These are phyloP conservation scores for Epizoanthus scotinus DNA, from an alignment of 92 coral and sea anemone species.

Conservation along the genomic window DNA sequence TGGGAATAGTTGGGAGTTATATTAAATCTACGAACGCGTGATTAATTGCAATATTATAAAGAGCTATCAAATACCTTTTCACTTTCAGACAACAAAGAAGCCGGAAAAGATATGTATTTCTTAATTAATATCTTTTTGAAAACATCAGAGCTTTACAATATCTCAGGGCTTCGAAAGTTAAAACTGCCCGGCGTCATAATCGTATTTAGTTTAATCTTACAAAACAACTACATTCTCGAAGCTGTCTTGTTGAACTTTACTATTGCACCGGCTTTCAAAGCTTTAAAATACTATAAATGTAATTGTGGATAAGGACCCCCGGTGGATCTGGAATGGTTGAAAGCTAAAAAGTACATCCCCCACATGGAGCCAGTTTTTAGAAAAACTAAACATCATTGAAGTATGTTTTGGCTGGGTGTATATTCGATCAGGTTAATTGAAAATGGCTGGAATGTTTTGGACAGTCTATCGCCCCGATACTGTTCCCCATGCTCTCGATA, in stretches of 20 bases:
- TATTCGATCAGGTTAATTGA: not conserved
- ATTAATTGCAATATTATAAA: not conserved
- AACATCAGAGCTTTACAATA: not conserved
- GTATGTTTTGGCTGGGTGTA: not conserved
- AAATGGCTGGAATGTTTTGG: not conserved
- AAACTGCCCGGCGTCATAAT: not conserved
- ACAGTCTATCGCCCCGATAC: not conserved
- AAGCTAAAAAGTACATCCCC: not conserved
- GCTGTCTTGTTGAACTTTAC: not conserved
- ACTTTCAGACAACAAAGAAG: constrained; percentile 17
- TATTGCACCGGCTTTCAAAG: not conserved
- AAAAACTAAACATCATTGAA: not conserved
- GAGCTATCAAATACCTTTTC: not conserved
- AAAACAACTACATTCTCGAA: not conserved
- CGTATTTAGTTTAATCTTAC: not conserved
- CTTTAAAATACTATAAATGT: too few species aligned
- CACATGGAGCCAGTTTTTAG: not conserved
- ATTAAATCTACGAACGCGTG: not conserved
- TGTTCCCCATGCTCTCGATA: not conserved
- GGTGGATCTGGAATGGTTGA: not conserved
- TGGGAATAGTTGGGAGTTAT: not conserved
- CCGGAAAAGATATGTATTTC: not conserved
- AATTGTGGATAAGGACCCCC: not conserved
- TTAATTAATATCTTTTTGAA: constrained; percentile 12
- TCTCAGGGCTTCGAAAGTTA: not conserved